Percentiles rank a stretch among this genome's conserved stretches.
These are phyloP conservation scores for Psittacus erithacus DNA, from an alignment of 2,113 vertebrate genomes.

Conservation along the genomic window DNA sequence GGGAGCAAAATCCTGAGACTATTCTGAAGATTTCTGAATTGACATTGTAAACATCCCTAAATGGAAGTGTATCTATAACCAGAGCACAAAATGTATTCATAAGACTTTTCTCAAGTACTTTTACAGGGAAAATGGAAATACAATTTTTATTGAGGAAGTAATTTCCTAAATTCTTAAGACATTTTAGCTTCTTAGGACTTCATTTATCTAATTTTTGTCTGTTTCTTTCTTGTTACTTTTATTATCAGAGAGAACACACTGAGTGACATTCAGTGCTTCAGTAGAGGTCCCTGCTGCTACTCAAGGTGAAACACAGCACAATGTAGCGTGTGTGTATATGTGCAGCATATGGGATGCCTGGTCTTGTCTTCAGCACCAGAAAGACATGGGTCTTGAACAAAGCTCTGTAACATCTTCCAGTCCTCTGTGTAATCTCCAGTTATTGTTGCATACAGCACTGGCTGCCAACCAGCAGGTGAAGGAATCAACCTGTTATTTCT, in stretches of 20 bases:
- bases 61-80: neutral
- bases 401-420: neutral
- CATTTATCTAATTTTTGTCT: neutral
- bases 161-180: neutral
- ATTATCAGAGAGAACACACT: neutral
- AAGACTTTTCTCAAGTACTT: neutral
- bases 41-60: neutral
- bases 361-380: neutral
- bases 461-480: neutral
- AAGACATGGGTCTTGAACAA: rapidly evolving
- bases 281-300: neutral
- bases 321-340: rapidly evolving
- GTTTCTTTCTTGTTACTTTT: neutral
- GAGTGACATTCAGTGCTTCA: neutral
- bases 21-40: neutral
- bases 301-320: neutral
- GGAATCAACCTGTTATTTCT: neutral
- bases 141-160: neutral
- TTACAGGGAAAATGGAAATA: neutral
- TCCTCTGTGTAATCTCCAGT: neutral
- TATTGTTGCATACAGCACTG: neutral
- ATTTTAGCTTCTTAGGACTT: neutral
- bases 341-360: neutral
- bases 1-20: neutral
- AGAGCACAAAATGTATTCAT: neutral